Percentiles rank a stretch among this genome's conserved stretches.
phyloP scores from a whole-genome alignment of 2,797 vertebrate species.

The Microtus californicus region DNA sequence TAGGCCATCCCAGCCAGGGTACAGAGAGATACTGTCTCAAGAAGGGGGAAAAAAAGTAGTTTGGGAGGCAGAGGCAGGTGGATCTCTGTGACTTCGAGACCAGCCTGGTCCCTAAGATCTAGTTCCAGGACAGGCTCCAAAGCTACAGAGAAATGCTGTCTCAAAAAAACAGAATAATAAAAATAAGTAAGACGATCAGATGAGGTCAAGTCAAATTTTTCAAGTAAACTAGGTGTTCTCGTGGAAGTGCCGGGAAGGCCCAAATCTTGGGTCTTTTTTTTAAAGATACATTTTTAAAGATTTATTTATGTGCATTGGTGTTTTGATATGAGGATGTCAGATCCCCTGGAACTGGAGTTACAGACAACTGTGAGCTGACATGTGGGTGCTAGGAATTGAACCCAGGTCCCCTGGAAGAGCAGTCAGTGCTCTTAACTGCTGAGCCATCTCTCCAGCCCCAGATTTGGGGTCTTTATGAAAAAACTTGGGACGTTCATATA shows the following conservation, averaged over 20 bases:
- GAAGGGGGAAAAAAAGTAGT: neutral
- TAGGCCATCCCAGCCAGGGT: neutral
- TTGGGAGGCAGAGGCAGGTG: neutral
- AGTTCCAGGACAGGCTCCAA: too few relatives aligned
- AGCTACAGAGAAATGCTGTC: too few relatives aligned
- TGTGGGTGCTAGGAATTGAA: too few relatives aligned
- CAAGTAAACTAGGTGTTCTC: neutral
- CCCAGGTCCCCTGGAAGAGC: neutral
- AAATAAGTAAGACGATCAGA: neutral
- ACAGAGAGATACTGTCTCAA: neutral
- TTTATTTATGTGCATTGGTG: neutral
- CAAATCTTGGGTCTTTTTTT: neutral
- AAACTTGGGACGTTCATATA: too few relatives aligned
- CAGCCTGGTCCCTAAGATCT: too few relatives aligned
- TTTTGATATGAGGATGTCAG: neutral
- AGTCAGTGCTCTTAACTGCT: neutral
- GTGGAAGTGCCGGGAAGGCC: neutral
- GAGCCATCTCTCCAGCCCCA: neutral
- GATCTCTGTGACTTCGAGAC: too few relatives aligned
- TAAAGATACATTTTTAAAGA: too few relatives aligned
- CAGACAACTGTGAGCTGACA: neutral
- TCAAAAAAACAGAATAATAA: neutral
- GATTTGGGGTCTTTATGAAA: neutral
- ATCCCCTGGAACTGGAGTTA: neutral
- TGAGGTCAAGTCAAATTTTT: conserved; percentile 10